Evolutionary conservation across 2,797 vertebrate species (phyloP), one percentile per base, ranked within the genome.

Genomic region (Sus cebifrons): DNA sequence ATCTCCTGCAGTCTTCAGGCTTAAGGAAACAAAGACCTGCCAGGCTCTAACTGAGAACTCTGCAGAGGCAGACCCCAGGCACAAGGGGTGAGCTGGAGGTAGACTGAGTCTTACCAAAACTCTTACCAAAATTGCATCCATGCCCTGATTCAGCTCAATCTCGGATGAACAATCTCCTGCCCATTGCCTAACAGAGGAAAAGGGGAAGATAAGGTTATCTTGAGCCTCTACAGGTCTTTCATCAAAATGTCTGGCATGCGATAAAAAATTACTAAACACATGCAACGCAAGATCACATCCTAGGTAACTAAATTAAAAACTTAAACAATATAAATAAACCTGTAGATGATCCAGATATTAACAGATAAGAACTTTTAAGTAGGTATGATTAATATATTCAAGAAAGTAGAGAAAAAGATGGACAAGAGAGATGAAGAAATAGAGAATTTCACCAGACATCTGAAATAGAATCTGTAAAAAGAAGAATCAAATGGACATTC

Each of bases 391-490:
- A 62, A 36, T 49, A 62, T 52, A 27, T 15, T 60, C 54, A 91
- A 82, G 65, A 73, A 81, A 20, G 27, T 73, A 64, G 12, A 70
- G 9, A 64, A 71, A 90, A 71, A 36, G 1, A 70, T 29, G 14
- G 54, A 60, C 40, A 40, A 36, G 64, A 86, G 15, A 65, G 21
- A 87, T 68, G 40, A n/a, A 20, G n/a, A 23, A 89, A 58, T 32
- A 32, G 92, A 94, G 54, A 62, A 54, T 88, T 68, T 83, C 2
- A 79, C 54, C 27, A n/a, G n/a, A 40, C 27, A 32, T 88, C 88
- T 77, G 40, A 62, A 83, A 56, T 83, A 68, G 21, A 87, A n/a
- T 56, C 40, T 64, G 17, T 88, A 84, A 77, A 77, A 62, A 91
- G 40, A 89, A 58, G 25, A 73, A 65, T 56, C 56, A 85, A 75